phyloP scores from a whole-genome alignment of 2,113 vertebrate species.

The Menidia beryllina region DNA sequence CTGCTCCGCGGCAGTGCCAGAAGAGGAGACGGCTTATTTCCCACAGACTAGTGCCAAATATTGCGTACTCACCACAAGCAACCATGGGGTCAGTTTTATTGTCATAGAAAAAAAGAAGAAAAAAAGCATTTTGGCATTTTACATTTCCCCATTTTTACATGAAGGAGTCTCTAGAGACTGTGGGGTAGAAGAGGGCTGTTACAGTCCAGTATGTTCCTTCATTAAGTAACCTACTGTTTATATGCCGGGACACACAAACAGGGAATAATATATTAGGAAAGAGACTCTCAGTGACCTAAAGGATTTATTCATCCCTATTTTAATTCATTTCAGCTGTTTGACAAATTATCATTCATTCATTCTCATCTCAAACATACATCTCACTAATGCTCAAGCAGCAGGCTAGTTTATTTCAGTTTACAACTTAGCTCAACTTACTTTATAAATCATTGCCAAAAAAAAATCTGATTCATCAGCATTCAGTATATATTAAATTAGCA shows the following conservation, averaged over 20 bases:
- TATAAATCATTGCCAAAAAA: conserved; percentile 81
- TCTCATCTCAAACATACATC: conserved; percentile 65
- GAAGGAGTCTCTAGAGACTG: conserved; percentile 49
- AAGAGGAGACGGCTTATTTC: conserved; percentile 25
- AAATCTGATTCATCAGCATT: conserved; percentile 72
- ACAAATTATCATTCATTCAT: conserved; percentile 57
- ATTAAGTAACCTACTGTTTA: conserved; percentile 47
- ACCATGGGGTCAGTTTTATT: conserved; percentile 33
- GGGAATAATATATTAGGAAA: conserved; percentile 58
- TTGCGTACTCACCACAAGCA: conserved; percentile 31
- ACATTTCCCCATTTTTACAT: conserved; percentile 48
- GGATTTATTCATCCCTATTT: conserved; percentile 69
- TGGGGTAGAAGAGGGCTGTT: conserved; percentile 55
- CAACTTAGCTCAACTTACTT: conserved; percentile 76
- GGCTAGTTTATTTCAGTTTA: conserved; percentile 80
- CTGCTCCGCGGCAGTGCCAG: conserved; percentile 47
- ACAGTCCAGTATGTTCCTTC: conserved; percentile 66
- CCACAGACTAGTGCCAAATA: conserved; percentile 25
- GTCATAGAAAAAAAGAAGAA: conserved; percentile 1
- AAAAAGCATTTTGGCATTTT: conserved; percentile 37
- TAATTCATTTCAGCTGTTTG: conserved; percentile 39
- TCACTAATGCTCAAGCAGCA: conserved; percentile 72
- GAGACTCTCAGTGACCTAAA: conserved; percentile 64
- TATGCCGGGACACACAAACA: conserved; percentile 57
- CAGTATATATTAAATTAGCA: conserved; percentile 79